Conservation (phyloP, 1,140 invertebrate genomes). For the Pseudomyrmex dendroicus region DNA sequence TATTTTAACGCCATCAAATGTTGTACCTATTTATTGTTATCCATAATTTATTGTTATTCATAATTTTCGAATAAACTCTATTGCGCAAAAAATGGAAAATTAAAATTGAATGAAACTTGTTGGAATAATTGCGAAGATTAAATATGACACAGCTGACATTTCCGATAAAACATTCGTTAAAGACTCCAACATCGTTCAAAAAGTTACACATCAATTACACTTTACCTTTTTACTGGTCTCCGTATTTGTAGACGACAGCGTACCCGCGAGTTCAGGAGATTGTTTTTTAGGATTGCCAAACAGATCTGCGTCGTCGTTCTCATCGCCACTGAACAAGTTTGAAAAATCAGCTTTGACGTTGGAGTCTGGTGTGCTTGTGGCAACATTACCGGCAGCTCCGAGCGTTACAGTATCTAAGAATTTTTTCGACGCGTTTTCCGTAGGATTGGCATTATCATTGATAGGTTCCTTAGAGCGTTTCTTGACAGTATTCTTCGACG, state of each 20-base stretch:
- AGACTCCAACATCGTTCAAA: background rate
- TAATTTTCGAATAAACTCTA: too few species aligned
- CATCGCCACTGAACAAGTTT: slow-evolving; percentile 76
- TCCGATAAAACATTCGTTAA: background rate
- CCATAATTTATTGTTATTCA: too few species aligned
- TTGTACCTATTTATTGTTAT: too few species aligned
- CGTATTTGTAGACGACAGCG: background rate
- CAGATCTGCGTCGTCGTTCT: slow-evolving; percentile 74
- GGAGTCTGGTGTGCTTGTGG: slow-evolving; percentile 76
- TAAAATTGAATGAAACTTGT: background rate
- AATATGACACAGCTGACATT: background rate
- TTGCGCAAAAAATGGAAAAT: background rate
- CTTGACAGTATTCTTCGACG: slow-evolving; percentile 72
- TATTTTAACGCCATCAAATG: too few species aligned
- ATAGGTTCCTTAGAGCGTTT: slow-evolving; percentile 64
- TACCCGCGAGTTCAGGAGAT: slow-evolving; percentile 54
- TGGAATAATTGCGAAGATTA: background rate
- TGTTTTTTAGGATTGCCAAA: slow-evolving; percentile 70
- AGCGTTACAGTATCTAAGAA: slow-evolving; percentile 46
- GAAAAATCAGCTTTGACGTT: slow-evolving; percentile 63
- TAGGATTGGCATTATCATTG: slow-evolving; percentile 5
- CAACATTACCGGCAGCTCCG: slow-evolving; percentile 31
- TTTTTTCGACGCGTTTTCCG: slow-evolving; percentile 50
- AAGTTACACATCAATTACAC: background rate
- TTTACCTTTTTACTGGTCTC: slow-evolving; percentile 66